Base-by-base conservation (phyloP, 2,113 vertebrate species). In the Myrmecophaga tridactyla region DNA sequence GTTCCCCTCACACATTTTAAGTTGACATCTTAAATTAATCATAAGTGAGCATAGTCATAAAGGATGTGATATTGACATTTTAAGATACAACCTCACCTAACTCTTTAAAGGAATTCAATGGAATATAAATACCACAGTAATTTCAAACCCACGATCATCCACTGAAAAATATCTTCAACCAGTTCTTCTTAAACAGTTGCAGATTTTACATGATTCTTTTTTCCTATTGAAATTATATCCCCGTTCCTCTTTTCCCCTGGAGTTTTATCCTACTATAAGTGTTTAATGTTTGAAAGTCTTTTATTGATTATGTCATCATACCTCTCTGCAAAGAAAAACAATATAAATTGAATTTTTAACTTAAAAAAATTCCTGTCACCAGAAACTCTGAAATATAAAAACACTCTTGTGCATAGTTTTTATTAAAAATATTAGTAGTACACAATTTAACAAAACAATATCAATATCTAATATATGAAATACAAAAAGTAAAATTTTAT, bases 11-110 rank as follows among this genome's bases (percentile, higher is more conserved):
- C 14, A 25, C 51, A 94, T 89, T 96, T 94, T 80, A 86, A 78
- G 62, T 67, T 94, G 92, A 86, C 92, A 94, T 90, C 78, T 95
- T 95, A 96, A 97, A 94, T 94, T 95, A 96, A 95, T 94, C 67
- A 65, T 65, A 89, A 73, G 36, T 80, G 36, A 94, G 94, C 91
- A 95, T 93, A 93, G 89, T 86, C 95, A 62, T 89, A 95, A 95
- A 91, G 81, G 75, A 94, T 41, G 7, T 75, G 90, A 86, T 86
- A 70, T 46, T 94, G 94, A 93, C 89, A 95, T 75, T 97, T 95
- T 73, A 96, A 85, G 96, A 78, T 62, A 95, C 60, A 95, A 95
- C 69, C 89, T 60, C 63, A 84, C 60, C 85, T 84, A 48, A 78
- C 56, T 90, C 75, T 94, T 91, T 83, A 72, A 90, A 36, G 65